These are phyloP conservation scores for Sebastes cheni DNA, from an alignment of 2,797 vertebrate species.

Conservation along the genomic window DNA sequence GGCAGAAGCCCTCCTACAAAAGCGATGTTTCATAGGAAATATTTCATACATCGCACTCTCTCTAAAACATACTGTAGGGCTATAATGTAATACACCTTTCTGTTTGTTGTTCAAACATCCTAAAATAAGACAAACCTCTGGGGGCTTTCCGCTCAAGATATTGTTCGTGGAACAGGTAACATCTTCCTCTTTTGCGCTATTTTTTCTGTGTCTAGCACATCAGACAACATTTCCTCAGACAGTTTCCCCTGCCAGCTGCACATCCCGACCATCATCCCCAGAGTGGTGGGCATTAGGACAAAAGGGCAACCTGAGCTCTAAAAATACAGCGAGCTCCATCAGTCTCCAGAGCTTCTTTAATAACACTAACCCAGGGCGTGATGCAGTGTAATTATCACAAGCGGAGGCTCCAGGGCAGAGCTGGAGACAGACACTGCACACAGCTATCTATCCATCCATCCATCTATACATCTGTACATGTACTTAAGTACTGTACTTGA, in stretches of 20 bases:
- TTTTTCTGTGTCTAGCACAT: slow-evolving; percentile 1
- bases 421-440: slow-evolving; percentile 10
- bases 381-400: slow-evolving; percentile 56
- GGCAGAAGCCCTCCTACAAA: neutral
- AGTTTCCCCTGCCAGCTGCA: slow-evolving; percentile 17
- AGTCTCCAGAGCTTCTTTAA: slow-evolving; percentile 44
- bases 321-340: slow-evolving; percentile 52
- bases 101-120: neutral
- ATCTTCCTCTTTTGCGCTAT: neutral
- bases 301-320: slow-evolving; percentile 57
- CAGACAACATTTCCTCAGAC: slow-evolving; percentile 21
- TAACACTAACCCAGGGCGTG: slow-evolving; percentile 40
- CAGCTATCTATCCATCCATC: neutral
- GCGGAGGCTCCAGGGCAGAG: slow-evolving; percentile 28
- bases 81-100: neutral
- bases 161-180: neutral
- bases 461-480: neutral
- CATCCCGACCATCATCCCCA: slow-evolving; percentile 26
- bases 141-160: neutral
- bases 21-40: slow-evolving; percentile 8
- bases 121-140: neutral
- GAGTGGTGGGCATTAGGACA: slow-evolving; percentile 43
- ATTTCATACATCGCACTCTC: neutral
- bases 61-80: neutral
- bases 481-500: too few relatives aligned